Conservation (phyloP, 2,888 invertebrate genomes). For the Hirtodrosophila histrioides region DNA sequence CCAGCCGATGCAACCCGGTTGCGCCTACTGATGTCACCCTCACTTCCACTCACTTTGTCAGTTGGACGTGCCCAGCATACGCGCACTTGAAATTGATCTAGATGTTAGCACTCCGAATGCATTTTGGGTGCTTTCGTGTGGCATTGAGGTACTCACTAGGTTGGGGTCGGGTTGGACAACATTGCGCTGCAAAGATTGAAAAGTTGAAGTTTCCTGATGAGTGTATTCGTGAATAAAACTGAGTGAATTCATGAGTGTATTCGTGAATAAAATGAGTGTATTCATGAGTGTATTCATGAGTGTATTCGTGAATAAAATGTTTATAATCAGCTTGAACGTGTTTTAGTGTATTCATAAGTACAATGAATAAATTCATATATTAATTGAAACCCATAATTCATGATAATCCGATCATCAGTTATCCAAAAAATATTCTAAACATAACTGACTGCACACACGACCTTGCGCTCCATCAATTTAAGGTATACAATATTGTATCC, state of each 20-base stretch:
- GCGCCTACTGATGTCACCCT: slow-evolving; percentile 48
- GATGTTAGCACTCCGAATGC: slow-evolving; percentile 63
- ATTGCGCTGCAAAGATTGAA: slow-evolving; percentile 53
- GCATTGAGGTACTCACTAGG: slow-evolving; percentile 69
- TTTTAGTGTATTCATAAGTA: background rate
- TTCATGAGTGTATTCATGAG: slow-evolving; percentile 2
- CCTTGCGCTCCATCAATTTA: slow-evolving; percentile 28
- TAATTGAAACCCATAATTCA: background rate
- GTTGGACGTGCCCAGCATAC: slow-evolving; percentile 48
- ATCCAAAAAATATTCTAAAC: slow-evolving; percentile 3
- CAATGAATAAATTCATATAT: background rate
- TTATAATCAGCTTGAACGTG: background rate
- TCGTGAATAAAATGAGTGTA: slow-evolving; percentile 4
- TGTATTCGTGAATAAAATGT: slow-evolving; percentile 2
- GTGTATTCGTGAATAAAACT: background rate
- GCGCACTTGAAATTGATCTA: slow-evolving; percentile 54
- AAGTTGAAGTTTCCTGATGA: background rate
- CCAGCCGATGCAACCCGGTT: slow-evolving; percentile 25
- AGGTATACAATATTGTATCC: slow-evolving; percentile 36
- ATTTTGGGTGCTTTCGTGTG: slow-evolving; percentile 52
- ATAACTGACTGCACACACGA: slow-evolving; percentile 25
- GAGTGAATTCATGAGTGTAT: slow-evolving; percentile 20
- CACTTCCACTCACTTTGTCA: slow-evolving; percentile 24
- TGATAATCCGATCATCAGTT: slow-evolving; percentile 14
- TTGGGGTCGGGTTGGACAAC: slow-evolving; percentile 49